Evolutionary conservation across 2,113 vertebrate species (phyloP).

Genomic region (Corythoichthys intestinalis): DNA sequence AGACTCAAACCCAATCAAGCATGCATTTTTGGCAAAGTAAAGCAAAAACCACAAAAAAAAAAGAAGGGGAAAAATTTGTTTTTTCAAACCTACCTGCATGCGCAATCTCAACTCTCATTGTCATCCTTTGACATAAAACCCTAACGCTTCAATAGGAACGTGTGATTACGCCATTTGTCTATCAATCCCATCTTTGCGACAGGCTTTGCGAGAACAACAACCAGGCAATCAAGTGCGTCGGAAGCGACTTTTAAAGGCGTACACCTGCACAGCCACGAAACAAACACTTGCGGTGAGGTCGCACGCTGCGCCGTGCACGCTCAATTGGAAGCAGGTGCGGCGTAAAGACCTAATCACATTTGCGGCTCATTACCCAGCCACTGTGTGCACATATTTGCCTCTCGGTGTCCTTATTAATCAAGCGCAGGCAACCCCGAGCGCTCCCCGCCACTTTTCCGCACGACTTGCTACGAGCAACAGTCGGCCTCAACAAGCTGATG

Average conservation of each 20-base stretch:
- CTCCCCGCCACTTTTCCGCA: conserved; percentile 73
- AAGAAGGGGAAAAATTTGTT: no score
- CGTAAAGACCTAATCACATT: conserved; percentile 74
- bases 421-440: conserved; percentile 68
- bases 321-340: conserved; percentile 73
- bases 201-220: conserved; percentile 21
- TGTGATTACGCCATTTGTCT: neutral
- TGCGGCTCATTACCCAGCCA: conserved; percentile 70
- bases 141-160: neutral
- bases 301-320: conserved; percentile 24
- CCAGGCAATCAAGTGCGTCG: conserved; percentile 44
- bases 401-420: conserved; percentile 74
- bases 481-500: conserved; percentile 63
- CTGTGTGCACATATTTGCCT: conserved; percentile 74
- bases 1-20: no score
- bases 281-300: conserved; percentile 47
- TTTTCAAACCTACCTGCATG: no score
- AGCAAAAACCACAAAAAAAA: no score
- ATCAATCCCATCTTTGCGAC: neutral
- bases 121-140: neutral
- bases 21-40: no score
- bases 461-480: conserved; percentile 72
- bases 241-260: conserved; percentile 49
- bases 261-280: conserved; percentile 17
- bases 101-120: neutral